Conservation (phyloP, 2,888 invertebrate species). For the Drosophila suboccidentalis region DNA sequence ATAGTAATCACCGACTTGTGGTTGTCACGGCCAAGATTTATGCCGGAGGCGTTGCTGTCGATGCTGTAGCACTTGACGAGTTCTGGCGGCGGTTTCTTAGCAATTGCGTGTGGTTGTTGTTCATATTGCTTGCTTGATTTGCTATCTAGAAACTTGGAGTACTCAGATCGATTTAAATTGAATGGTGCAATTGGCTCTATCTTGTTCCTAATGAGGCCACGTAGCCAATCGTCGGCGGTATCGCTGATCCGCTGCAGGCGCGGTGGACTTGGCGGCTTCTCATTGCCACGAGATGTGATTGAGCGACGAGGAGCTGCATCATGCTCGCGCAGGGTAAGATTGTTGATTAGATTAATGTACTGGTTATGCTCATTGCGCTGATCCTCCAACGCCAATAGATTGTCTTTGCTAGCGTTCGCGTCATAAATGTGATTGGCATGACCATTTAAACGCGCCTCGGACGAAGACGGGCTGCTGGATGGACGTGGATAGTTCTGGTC, state of each 20-base stretch:
- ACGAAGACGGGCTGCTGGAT: slow-evolving; percentile 41
- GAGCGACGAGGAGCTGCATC: slow-evolving; percentile 5
- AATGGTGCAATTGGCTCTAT: background rate
- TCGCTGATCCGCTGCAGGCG: slow-evolving; percentile 19
- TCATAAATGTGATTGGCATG: slow-evolving; percentile 21
- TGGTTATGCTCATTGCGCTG: slow-evolving; percentile 58
- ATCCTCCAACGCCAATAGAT: slow-evolving; percentile 37
- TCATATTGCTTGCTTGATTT: slow-evolving; percentile 7
- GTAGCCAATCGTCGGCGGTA: slow-evolving; percentile 28
- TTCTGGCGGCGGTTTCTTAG: slow-evolving; percentile 15
- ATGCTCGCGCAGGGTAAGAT: slow-evolving; percentile 46
- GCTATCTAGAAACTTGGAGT: slow-evolving; percentile 38
- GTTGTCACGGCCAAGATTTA: background rate
- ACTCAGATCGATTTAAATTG: slow-evolving; percentile 27
- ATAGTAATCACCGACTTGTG: slow-evolving; percentile 2
- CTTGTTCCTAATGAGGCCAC: slow-evolving; percentile 14
- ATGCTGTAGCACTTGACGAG: slow-evolving; percentile 12
- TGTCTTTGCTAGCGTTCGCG: slow-evolving; percentile 17
- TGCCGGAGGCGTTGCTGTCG: background rate
- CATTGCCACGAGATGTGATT: slow-evolving; percentile 2
- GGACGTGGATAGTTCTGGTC: slow-evolving; percentile 36
- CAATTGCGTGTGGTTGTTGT: background rate
- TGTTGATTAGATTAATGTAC: slow-evolving; percentile 63
- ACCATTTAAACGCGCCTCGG: slow-evolving; percentile 42
- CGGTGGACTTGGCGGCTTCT: slow-evolving; percentile 26